phyloP scores from a whole-genome alignment of 2,888 invertebrate genomes.

The Eubasilissa splendida region DNA sequence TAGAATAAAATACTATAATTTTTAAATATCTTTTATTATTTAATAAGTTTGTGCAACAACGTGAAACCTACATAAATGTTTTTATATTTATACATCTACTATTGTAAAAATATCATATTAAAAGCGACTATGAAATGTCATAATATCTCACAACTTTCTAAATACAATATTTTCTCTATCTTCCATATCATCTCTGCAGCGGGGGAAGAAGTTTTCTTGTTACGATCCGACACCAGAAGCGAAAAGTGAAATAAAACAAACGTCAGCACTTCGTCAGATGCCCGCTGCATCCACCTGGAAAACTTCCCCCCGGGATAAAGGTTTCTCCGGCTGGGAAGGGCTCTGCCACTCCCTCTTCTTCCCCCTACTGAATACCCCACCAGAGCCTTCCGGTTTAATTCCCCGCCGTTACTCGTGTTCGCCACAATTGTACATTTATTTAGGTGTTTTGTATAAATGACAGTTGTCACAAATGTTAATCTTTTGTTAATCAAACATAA shows the following conservation, averaged over 20 bases:
- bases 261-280: conserved; percentile 39
- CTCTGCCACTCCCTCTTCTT: background rate
- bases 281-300: conserved; percentile 41
- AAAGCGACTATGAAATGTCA: too few relatives aligned
- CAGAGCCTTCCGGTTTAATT: conserved; percentile 36
- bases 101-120: too few relatives aligned
- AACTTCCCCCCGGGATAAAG: conserved; percentile 16
- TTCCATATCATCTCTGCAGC: background rate
- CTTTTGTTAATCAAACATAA: background rate
- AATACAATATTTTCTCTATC: conserved; percentile 16
- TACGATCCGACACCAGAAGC: conserved; percentile 21
- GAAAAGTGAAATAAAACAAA: conserved; percentile 42
- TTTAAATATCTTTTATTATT: too few relatives aligned
- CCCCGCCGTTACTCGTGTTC: conserved; percentile 25
- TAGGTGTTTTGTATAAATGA: conserved; percentile 2
- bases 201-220: conserved; percentile 25
- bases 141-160: background rate
- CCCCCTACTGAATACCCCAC: conserved; percentile 32
- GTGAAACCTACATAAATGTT: too few relatives aligned
- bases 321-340: background rate
- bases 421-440: conserved; percentile 21
- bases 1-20: too few relatives aligned
- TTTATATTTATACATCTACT: too few relatives aligned
- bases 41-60: too few relatives aligned
- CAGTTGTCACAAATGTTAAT: background rate